phyloP scores from a whole-genome alignment of 2,113 vertebrate genomes.

The Smithornis capensis region DNA sequence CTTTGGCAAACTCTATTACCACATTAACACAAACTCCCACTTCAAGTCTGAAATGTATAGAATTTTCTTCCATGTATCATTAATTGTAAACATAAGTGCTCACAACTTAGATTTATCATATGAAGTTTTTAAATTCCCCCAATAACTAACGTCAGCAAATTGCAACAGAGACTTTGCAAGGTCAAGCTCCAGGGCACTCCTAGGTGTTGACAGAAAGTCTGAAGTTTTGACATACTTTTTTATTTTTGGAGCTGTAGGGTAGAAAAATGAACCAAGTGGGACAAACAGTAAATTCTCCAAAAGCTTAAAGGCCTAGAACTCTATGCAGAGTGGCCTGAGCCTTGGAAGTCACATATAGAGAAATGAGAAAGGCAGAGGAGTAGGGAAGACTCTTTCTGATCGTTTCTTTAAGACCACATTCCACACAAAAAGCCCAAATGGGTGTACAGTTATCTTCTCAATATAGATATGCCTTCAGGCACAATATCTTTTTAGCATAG shows the following conservation, averaged over 20 bases:
- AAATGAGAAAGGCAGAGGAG: neutral
- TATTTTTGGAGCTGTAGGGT: neutral
- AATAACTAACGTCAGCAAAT: neutral
- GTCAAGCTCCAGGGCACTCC: neutral
- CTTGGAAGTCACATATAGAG: neutral
- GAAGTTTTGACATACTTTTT: neutral
- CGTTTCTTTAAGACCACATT: neutral
- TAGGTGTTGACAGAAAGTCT: neutral
- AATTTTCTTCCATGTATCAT: neutral
- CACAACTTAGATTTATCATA: slow-evolving; percentile 7
- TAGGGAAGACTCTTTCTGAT: neutral
- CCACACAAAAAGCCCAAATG: neutral
- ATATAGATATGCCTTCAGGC: neutral
- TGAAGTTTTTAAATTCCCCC: neutral
- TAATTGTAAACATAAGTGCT: neutral
- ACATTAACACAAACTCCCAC: slow-evolving; percentile 1
- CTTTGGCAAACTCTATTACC: slow-evolving; percentile 33
- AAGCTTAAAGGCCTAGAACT: neutral
- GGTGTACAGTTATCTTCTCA: neutral
- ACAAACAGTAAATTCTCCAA: neutral
- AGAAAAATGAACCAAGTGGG: neutral
- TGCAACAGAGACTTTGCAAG: neutral
- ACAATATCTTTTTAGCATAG: neutral
- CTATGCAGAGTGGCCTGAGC: neutral
- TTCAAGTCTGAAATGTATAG: neutral